Evolutionary conservation across 2,797 vertebrate genomes (phyloP).

Genomic region (Amniataba percoides): DNA sequence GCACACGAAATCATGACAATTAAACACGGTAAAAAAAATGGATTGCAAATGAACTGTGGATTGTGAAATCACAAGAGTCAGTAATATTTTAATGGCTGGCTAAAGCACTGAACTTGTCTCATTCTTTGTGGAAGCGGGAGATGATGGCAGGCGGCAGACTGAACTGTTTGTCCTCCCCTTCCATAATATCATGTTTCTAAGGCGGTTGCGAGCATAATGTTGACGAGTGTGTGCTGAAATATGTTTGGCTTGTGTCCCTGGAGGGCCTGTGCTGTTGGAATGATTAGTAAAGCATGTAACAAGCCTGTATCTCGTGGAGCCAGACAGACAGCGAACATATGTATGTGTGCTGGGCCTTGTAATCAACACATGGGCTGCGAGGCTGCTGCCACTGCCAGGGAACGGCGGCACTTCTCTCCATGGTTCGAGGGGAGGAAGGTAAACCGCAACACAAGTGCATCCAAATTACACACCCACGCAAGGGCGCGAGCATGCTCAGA

Average conservation of each 20-base stretch:
- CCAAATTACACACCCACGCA: constrained; percentile 41
- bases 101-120: background rate
- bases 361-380: constrained; percentile 71
- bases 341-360: constrained; percentile 72
- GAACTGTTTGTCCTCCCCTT: constrained; percentile 40
- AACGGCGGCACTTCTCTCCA: constrained; percentile 17
- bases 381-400: constrained; percentile 45
- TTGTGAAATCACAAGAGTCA: background rate
- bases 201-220: constrained; percentile 53
- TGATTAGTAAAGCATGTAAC: constrained; percentile 74
- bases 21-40: background rate
- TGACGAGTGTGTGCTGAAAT: constrained; percentile 59
- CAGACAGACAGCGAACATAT: constrained; percentile 77
- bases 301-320: constrained; percentile 66
- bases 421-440: constrained; percentile 30
- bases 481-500: constrained; percentile 9
- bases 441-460: constrained; percentile 23
- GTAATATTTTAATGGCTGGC: background rate
- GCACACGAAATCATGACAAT: background rate
- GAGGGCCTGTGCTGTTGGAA: constrained; percentile 69
- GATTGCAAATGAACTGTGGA: background rate
- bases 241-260: constrained; percentile 64
- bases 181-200: constrained; percentile 48
- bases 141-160: constrained; percentile 19
- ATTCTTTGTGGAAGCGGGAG: constrained; percentile 2